These are phyloP conservation scores for Chroicocephalus ridibundus DNA, from an alignment of 2,113 vertebrate species.

Conservation along the genomic window DNA sequence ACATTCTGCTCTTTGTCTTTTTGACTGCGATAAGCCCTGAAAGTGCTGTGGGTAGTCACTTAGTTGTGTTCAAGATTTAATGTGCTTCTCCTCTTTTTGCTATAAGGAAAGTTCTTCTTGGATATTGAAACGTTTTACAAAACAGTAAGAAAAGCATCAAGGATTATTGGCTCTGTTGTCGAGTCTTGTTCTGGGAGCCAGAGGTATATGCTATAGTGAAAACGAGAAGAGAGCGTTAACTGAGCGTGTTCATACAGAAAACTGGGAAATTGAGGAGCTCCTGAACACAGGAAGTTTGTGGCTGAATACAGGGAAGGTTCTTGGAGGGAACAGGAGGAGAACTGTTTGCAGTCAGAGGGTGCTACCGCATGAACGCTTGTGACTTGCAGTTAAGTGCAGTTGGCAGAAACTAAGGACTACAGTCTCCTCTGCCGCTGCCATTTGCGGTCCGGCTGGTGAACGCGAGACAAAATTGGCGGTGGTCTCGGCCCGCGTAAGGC, in stretches of 20 bases:
- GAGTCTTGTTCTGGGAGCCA: neutral
- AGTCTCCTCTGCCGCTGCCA: neutral
- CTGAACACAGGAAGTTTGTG: neutral
- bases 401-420: neutral
- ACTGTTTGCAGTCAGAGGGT: neutral
- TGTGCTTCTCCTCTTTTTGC: neutral
- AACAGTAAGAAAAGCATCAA: too few species aligned
- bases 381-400: neutral
- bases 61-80: neutral
- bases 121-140: neutral
- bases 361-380: neutral
- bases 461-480: accelerated
- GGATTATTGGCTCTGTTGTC: accelerated
- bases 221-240: neutral
- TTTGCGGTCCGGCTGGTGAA: accelerated
- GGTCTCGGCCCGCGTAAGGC: accelerated
- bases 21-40: neutral
- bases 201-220: neutral
- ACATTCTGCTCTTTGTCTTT: neutral
- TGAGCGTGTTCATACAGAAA: accelerated
- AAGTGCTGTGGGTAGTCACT: neutral
- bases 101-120: neutral
- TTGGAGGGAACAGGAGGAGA: neutral
- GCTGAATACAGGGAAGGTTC: neutral
- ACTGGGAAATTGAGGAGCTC: neutral